Evolutionary conservation across 2,113 vertebrate genomes (phyloP).

Genomic region (cat (Felis catus)): DNA sequence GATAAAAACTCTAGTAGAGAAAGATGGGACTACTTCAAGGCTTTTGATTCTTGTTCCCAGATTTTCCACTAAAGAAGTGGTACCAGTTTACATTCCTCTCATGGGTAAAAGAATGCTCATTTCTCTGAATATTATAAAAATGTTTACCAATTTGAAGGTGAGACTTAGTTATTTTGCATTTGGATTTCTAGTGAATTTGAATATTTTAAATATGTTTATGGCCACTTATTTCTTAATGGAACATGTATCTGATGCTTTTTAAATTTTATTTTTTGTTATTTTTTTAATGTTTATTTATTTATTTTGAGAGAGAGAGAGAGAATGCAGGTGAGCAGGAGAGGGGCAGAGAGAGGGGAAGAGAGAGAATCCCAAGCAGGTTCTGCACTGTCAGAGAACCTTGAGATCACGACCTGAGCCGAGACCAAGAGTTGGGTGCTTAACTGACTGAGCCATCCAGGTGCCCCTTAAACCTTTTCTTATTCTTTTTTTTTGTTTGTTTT

Average conservation of each 20-base stretch:
- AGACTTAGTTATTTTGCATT: background rate
- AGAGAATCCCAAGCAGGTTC: too few relatives aligned
- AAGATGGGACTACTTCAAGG: background rate
- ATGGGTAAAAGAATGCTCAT: background rate
- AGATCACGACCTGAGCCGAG: too few relatives aligned
- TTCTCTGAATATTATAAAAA: background rate
- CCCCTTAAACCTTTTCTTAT: background rate
- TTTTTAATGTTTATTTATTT: too few relatives aligned
- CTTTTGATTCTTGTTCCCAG: background rate
- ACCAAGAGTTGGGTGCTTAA: too few relatives aligned
- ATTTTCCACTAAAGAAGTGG: background rate
- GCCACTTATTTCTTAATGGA: background rate
- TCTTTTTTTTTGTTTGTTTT: background rate
- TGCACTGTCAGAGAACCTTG: too few relatives aligned
- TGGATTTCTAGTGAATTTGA: background rate
- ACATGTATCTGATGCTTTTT: too few relatives aligned
- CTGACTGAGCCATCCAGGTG: too few relatives aligned
- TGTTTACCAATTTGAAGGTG: background rate
- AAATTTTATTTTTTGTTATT: too few relatives aligned
- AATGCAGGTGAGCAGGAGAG: too few relatives aligned
- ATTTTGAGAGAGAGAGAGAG: too few relatives aligned
- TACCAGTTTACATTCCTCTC: background rate
- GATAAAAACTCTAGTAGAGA: background rate
- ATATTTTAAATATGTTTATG: slow-evolving; percentile 1
- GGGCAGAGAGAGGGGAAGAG: too few relatives aligned